Conservation (phyloP, 1,140 invertebrate species). For the Drosophila kohkoa region DNA sequence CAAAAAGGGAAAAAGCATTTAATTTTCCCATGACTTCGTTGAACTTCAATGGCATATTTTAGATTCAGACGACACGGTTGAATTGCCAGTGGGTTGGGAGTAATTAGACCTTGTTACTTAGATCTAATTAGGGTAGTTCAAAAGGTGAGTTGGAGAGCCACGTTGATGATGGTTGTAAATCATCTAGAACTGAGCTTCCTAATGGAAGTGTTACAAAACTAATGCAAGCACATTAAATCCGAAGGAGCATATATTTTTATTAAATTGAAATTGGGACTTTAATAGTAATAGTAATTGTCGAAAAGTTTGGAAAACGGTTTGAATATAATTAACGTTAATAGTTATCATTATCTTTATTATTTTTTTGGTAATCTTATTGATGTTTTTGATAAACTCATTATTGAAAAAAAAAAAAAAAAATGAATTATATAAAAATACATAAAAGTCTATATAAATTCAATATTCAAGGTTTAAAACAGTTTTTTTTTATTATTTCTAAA, state of each 20-base stretch:
- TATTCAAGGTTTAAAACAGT: no score
- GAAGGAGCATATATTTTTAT: not conserved
- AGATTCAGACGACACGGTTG: constrained; percentile 13
- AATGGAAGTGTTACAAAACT: not conserved
- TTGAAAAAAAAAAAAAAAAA: no score
- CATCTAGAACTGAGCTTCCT: not conserved
- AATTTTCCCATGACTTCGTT: constrained; percentile 64
- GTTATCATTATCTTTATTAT: no score
- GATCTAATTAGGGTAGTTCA: constrained; percentile 14
- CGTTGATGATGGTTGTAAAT: constrained; percentile 8
- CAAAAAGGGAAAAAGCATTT: constrained; percentile 47
- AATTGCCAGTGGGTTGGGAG: not conserved
- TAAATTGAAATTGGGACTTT: not conserved
- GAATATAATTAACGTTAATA: no score
- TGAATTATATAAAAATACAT: no score
- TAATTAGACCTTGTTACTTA: constrained; percentile 36
- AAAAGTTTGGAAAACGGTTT: no score
- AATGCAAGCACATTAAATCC: constrained; percentile 2
- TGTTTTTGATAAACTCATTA: no score
- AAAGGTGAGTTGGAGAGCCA: not conserved
- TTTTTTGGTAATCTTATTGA: no score
- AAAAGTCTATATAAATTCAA: no score
- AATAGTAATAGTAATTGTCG: not conserved
- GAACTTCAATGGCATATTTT: constrained; percentile 52
- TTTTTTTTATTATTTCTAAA: no score